A percentile compares a stretch with the other conserved stretches of the same genome.
Evolutionary conservation across 2,797 vertebrate genomes (phyloP).

Genomic region (Malacoraja senta): DNA sequence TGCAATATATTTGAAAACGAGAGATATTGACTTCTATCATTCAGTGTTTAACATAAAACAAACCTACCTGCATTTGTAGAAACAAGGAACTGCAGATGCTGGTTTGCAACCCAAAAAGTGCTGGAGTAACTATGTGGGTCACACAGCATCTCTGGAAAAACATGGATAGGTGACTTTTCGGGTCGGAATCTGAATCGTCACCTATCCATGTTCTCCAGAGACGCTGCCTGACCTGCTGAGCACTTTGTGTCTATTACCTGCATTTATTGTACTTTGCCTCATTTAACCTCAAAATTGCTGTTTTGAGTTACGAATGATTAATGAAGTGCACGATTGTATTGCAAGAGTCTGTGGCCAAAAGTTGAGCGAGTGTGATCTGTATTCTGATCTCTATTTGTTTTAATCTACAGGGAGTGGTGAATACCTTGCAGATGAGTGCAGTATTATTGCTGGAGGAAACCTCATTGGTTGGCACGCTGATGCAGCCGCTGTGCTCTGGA

Average conservation of each 20-base stretch:
- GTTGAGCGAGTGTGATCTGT: neutral
- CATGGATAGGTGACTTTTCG: no score
- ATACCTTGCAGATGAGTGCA: constrained; percentile 85
- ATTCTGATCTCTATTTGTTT: neutral
- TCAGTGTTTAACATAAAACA: neutral
- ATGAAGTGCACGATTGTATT: neutral
- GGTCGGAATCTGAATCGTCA: no score
- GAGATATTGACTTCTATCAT: neutral
- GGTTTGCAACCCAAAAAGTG: no score
- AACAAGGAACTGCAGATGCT: no score
- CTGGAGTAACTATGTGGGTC: no score
- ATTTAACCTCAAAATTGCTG: neutral
- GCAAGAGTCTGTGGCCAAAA: constrained; percentile 5
- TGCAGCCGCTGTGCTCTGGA: constrained; percentile 90
- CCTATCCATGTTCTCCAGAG: no score
- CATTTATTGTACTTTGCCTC: neutral
- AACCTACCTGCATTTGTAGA: neutral
- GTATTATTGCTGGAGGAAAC: constrained; percentile 91
- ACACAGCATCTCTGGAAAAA: no score
- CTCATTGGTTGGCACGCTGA: constrained; percentile 90
- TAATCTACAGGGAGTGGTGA: constrained; percentile 78
- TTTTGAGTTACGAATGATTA: neutral
- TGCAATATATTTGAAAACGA: neutral
- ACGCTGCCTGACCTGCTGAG: no score
- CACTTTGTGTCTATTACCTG: neutral